Evolutionary conservation across 37 sponge, comb jelly and placozoan species (phyloP).

Genomic region (Chondrosia reniformis): DNA sequence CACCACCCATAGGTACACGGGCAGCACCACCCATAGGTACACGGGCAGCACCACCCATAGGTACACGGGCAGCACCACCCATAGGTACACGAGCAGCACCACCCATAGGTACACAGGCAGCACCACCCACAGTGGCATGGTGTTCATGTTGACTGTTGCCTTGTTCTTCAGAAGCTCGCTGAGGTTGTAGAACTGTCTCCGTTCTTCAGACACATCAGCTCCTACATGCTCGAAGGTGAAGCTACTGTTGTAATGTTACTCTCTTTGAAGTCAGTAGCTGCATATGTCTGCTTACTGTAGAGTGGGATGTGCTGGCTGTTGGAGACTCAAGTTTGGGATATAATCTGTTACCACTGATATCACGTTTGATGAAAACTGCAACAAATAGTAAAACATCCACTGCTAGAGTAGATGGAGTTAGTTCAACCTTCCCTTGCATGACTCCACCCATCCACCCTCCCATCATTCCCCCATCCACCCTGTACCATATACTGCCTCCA

Average conservation of each 20-base stretch:
- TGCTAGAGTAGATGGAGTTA: too few relatives aligned
- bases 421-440: not conserved
- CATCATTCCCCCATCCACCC: not conserved
- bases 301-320: not conserved
- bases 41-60: not conserved
- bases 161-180: not conserved
- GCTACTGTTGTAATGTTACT: not conserved
- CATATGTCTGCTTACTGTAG: not conserved
- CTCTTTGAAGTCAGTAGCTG: not conserved
- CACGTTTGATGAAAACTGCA: too few relatives aligned
- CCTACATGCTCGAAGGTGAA: slow-evolving; percentile 1
- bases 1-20: not conserved
- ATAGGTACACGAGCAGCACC: not conserved
- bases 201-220: not conserved
- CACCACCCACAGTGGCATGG: not conserved
- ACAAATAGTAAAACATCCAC: too few relatives aligned
- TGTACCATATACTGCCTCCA: not conserved
- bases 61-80: not conserved
- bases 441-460: not conserved
- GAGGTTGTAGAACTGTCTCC: not conserved
- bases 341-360: too few relatives aligned
- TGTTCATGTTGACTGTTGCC: not conserved
- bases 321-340: not conserved
- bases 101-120: slow-evolving; percentile 13
- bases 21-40: not conserved